Conservation (phyloP, 1,140 invertebrate species). For the Planococcus citri region DNA sequence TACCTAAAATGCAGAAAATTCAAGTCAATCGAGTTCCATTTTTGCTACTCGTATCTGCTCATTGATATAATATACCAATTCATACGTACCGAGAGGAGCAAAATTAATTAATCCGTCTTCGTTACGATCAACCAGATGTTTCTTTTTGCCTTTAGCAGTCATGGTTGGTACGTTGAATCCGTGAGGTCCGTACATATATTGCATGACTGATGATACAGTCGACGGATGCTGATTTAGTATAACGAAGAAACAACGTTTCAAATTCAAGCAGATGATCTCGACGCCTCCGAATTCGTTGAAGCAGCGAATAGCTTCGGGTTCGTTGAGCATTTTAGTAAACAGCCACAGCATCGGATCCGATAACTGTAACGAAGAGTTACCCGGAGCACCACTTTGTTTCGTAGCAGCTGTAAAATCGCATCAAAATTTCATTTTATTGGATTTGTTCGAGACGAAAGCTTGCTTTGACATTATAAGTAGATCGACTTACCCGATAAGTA, state of each 20-base stretch:
- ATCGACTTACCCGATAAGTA: slow-evolving; percentile 21
- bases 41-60: too few species aligned
- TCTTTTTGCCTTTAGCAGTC: slow-evolving; percentile 39
- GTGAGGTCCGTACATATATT: slow-evolving; percentile 43
- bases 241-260: slow-evolving; percentile 35
- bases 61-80: background rate
- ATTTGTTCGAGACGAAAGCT: too few species aligned
- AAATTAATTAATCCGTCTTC: slow-evolving; percentile 67
- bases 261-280: slow-evolving; percentile 35
- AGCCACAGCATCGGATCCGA: slow-evolving; percentile 66
- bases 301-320: slow-evolving; percentile 46
- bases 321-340: slow-evolving; percentile 55
- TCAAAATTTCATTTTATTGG: background rate
- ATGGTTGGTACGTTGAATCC: slow-evolving; percentile 34
- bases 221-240: slow-evolving; percentile 39
- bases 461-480: too few species aligned
- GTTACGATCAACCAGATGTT: slow-evolving; percentile 39
- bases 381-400: background rate
- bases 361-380: slow-evolving; percentile 38
- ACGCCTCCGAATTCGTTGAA: slow-evolving; percentile 47
- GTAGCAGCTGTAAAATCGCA: background rate
- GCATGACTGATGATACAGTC: slow-evolving; percentile 47
- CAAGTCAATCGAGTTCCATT: too few species aligned
- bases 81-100: slow-evolving; percentile 58
- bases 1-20: slow-evolving; percentile 38